Evolutionary conservation across 2,888 invertebrate species (phyloP).

Genomic region (Rhabditoides inermis): DNA sequence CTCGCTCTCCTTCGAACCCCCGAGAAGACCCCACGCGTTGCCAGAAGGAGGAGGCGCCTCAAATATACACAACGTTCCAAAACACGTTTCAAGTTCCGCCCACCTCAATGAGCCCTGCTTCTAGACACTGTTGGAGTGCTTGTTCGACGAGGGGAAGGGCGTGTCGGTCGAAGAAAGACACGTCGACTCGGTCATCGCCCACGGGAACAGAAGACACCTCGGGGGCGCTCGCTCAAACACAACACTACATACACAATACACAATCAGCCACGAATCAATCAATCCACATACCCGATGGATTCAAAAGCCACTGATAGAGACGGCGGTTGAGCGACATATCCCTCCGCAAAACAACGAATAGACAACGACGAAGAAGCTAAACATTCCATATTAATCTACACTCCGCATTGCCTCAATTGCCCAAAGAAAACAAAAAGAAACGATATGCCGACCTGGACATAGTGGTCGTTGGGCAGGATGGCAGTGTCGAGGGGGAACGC

Average conservation of each 20-base stretch:
- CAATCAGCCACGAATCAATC: neutral
- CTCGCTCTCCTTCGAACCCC: conserved; percentile 31
- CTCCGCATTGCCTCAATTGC: too few relatives aligned
- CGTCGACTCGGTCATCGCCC: conserved; percentile 25
- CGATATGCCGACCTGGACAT: conserved; percentile 29
- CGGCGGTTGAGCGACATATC: conserved; percentile 82
- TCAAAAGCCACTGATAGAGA: conserved; percentile 70
- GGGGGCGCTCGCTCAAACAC: neutral
- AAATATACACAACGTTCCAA: neutral
- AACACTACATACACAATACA: neutral
- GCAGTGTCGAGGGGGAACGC: conserved; percentile 77
- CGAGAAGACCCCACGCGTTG: conserved; percentile 6
- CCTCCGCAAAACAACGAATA: conserved; percentile 67
- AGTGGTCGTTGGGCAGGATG: conserved; percentile 45
- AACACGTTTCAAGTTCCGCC: too few relatives aligned
- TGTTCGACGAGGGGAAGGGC: conserved; percentile 22
- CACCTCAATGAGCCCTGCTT: too few relatives aligned
- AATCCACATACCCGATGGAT: conserved; percentile 33
- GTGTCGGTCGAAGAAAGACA: conserved; percentile 24
- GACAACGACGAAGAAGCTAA: conserved; percentile 43
- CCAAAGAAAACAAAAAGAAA: too few relatives aligned
- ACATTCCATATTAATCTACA: conserved; percentile 6
- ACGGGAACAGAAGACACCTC: conserved; percentile 13
- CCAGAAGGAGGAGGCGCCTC: conserved; percentile 1
- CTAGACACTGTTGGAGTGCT: conserved; percentile 22